phyloP scores from a whole-genome alignment of 2,888 invertebrate species.

The Ptychoptera contaminata region DNA sequence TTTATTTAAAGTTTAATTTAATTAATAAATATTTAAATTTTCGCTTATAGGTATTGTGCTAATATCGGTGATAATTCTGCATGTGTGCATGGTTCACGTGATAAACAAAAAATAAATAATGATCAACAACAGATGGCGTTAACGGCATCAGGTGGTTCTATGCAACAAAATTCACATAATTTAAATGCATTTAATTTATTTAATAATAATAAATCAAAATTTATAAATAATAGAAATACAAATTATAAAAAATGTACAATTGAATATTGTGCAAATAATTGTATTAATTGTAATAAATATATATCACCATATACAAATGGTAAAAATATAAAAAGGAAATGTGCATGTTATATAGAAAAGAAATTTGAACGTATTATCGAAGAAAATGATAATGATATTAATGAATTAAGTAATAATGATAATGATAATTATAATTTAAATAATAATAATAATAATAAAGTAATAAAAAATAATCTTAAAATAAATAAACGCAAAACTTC shows the following conservation, averaged over 20 bases:
- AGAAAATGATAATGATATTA: conserved; percentile 2
- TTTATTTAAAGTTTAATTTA: too few species aligned
- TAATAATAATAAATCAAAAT: too few species aligned
- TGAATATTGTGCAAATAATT: conserved; percentile 5
- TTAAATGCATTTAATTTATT: too few species aligned
- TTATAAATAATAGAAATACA: background rate
- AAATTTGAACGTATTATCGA: background rate
- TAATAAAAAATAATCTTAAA: conserved; percentile 37
- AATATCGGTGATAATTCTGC: background rate
- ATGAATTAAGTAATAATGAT: conserved; percentile 1
- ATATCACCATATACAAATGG: conserved; percentile 4
- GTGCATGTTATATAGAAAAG: conserved; percentile 2
- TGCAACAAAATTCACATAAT: too few species aligned
- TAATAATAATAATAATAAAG: background rate
- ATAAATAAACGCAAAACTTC: conserved; percentile 84
- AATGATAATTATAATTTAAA: background rate
- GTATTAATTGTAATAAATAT: conserved; percentile 5
- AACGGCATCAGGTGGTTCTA: too few species aligned
- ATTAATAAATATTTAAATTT: too few species aligned
- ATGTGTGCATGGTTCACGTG: background rate
- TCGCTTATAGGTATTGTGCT: background rate
- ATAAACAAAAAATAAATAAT: conserved; percentile 1
- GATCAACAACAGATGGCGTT: too few species aligned
- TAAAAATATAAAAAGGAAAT: background rate
- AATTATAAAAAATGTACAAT: background rate